Evolutionary conservation across 2,113 vertebrate species (phyloP).

Genomic region (Elgaria multicarinata): DNA sequence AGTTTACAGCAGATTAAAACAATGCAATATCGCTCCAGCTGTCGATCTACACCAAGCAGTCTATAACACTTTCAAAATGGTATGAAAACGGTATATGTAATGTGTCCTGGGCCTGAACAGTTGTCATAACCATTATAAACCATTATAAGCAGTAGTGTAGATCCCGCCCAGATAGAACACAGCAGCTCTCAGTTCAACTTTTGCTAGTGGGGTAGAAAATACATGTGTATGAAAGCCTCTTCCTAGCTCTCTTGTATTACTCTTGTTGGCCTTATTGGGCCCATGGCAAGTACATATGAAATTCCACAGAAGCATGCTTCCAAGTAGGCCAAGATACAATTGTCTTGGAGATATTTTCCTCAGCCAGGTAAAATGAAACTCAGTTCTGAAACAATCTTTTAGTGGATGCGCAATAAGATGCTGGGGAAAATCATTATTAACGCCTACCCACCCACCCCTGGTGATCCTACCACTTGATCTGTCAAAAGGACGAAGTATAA

Average conservation of each 20-base stretch:
- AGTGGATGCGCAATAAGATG: too few species aligned
- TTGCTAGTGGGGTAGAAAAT: too few species aligned
- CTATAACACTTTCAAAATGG: too few species aligned
- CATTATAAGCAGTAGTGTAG: too few species aligned
- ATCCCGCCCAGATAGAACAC: neutral
- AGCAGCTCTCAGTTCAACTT: neutral
- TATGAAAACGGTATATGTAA: too few species aligned
- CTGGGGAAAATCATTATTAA: neutral
- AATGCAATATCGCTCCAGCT: neutral
- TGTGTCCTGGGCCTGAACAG: too few species aligned
- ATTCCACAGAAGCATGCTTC: neutral
- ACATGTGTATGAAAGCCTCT: neutral
- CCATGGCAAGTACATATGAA: neutral
- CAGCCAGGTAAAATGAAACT: neutral
- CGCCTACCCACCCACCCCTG: too few species aligned
- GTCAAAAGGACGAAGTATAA: constrained; percentile 35
- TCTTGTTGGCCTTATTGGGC: neutral
- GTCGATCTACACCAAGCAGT: too few species aligned
- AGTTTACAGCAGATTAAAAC: neutral
- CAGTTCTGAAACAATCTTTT: neutral
- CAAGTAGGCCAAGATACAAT: neutral
- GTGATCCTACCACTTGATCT: neutral
- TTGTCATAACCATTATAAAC: too few species aligned
- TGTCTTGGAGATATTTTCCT: neutral
- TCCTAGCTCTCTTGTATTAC: neutral